These are phyloP conservation scores for Semicossyphus pulcher DNA, from an alignment of 2,113 vertebrate genomes.

Conservation along the genomic window DNA sequence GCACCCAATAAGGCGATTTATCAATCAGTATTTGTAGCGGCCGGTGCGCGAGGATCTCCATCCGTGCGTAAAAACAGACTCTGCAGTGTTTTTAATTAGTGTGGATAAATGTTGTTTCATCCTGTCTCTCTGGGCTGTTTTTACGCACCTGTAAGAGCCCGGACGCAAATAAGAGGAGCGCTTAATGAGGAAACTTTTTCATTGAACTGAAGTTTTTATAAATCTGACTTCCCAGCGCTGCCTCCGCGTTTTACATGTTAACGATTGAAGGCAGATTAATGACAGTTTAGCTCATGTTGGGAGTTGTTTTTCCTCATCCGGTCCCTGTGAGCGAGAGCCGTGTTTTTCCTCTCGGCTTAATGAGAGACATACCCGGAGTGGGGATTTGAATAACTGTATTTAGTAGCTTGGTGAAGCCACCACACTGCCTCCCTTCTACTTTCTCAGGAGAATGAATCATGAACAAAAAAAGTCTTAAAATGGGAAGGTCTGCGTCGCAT, in stretches of 20 bases:
- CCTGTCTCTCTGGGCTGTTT: conserved; percentile 7
- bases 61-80: background rate
- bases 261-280: conserved; percentile 14
- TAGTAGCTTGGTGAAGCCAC: conserved; percentile 73
- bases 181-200: background rate
- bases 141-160: conserved; percentile 62
- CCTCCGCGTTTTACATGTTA: background rate
- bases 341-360: conserved; percentile 64
- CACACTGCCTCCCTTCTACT: conserved; percentile 72
- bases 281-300: conserved; percentile 15
- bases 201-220: background rate
- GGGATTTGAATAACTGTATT: conserved; percentile 81
- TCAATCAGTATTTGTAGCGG: conserved; percentile 38
- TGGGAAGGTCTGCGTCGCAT: conserved; percentile 84
- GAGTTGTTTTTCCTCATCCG: conserved; percentile 43
- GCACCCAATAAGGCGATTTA: conserved; percentile 57
- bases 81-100: background rate
- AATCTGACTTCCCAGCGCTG: background rate
- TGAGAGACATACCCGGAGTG: conserved; percentile 73
- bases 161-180: background rate
- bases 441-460: conserved; percentile 82
- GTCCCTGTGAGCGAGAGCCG: conserved; percentile 55
- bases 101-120: background rate
- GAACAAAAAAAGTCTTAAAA: conserved; percentile 83
- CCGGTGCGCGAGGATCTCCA: background rate